These are phyloP conservation scores for Champsocephalus gunnari DNA, from an alignment of 2,797 vertebrate species.

Conservation along the genomic window DNA sequence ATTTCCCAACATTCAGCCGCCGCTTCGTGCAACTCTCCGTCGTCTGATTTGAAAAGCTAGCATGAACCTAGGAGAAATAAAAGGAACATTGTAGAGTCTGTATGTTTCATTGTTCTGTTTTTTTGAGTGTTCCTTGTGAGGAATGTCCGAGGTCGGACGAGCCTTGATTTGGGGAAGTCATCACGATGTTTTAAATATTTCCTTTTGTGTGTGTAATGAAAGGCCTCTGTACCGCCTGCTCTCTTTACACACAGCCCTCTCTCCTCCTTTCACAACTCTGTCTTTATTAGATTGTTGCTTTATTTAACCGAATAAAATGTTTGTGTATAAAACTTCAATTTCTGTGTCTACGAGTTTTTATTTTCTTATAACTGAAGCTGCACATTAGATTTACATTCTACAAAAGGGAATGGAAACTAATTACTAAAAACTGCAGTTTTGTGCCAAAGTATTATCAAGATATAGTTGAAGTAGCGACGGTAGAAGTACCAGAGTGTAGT, in stretches of 20 bases:
- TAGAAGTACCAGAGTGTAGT: too few relatives aligned
- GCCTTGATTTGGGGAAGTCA: constrained; percentile 53
- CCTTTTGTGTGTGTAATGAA: constrained; percentile 53
- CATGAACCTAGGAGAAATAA: constrained; percentile 47
- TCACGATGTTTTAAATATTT: constrained; percentile 72
- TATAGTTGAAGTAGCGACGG: too few relatives aligned
- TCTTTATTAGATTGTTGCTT: constrained; percentile 92
- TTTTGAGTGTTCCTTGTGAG: constrained; percentile 54
- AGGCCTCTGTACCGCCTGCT: constrained; percentile 45
- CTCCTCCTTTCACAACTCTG: constrained; percentile 83
- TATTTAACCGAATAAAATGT: constrained; percentile 97
- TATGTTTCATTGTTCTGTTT: constrained; percentile 56
- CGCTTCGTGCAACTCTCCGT: constrained; percentile 22
- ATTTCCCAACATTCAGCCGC: constrained; percentile 30
- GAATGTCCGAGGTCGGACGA: constrained; percentile 47
- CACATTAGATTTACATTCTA: too few relatives aligned
- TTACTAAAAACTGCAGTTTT: too few relatives aligned
- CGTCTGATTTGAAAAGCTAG: constrained; percentile 34
- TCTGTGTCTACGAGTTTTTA: neutral
- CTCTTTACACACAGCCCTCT: constrained; percentile 74
- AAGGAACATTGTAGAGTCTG: constrained; percentile 64
- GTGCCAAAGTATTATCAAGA: too few relatives aligned
- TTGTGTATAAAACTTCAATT: constrained; percentile 93
- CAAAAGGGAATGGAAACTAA: too few relatives aligned
- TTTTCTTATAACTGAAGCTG: too few relatives aligned